These are phyloP conservation scores for Mirza zaza DNA, from an alignment of 2,113 vertebrate species.

Conservation along the genomic window DNA sequence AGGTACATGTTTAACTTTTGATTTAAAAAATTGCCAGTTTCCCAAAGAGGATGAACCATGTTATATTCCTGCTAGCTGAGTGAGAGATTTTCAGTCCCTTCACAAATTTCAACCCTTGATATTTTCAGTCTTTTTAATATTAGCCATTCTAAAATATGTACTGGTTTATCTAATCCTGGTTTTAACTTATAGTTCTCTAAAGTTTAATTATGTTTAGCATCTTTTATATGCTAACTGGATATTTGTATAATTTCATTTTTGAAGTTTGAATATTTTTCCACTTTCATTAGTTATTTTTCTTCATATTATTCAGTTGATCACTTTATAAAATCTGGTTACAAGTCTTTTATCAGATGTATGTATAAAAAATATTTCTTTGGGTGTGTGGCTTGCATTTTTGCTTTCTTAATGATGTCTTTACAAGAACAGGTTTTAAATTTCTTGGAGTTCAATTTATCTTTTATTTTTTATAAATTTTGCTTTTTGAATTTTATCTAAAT, in stretches of 20 bases:
- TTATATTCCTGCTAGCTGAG: neutral
- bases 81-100: neutral
- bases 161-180: neutral
- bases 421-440: neutral
- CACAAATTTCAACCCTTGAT: neutral
- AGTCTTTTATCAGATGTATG: neutral
- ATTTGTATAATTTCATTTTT: neutral
- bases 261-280: neutral
- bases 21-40: neutral
- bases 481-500: neutral
- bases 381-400: neutral
- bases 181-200: neutral
- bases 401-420: neutral
- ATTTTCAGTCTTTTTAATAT: neutral
- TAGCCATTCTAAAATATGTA: neutral
- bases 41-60: neutral
- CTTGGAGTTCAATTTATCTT: neutral
- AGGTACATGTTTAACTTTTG: neutral
- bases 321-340: neutral
- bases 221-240: neutral
- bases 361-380: neutral
- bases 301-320: neutral
- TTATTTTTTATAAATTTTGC: neutral
- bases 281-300: neutral
- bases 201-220: neutral